Evolutionary conservation across 2,797 vertebrate species (phyloP).

Genomic region (Trematomus bernacchii): DNA sequence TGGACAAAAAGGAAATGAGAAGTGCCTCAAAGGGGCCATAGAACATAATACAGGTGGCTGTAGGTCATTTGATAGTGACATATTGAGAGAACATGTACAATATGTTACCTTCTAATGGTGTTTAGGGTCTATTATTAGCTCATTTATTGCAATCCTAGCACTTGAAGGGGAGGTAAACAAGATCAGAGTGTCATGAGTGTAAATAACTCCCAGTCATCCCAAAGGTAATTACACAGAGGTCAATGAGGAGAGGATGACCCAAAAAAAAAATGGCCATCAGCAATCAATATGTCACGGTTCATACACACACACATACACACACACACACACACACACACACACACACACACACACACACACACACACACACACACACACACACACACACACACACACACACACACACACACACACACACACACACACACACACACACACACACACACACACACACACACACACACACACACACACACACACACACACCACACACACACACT

Average conservation of each 20-base stretch:
- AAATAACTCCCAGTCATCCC: slow-evolving; percentile 71
- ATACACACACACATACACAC: slow-evolving; percentile 26
- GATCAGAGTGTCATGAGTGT: slow-evolving; percentile 69
- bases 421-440: slow-evolving; percentile 24
- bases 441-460: slow-evolving; percentile 22
- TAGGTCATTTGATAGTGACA: slow-evolving; percentile 49
- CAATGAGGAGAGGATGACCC: slow-evolving; percentile 75
- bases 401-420: slow-evolving; percentile 24
- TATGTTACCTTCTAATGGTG: slow-evolving; percentile 43
- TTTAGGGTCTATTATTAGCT: slow-evolving; percentile 64
- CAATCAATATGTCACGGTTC: slow-evolving; percentile 75
- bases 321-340: slow-evolving; percentile 30
- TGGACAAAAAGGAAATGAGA: slow-evolving; percentile 7
- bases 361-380: slow-evolving; percentile 24
- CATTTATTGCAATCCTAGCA: slow-evolving; percentile 57
- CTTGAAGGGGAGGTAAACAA: slow-evolving; percentile 70
- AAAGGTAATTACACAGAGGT: slow-evolving; percentile 80
- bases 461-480: slow-evolving; percentile 20
- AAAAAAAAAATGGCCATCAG: slow-evolving; percentile 69
- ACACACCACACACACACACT: slow-evolving; percentile 19
- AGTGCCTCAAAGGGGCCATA: slow-evolving; percentile 12
- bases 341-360: slow-evolving; percentile 24
- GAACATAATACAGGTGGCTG: slow-evolving; percentile 25
- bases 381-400: slow-evolving; percentile 24
- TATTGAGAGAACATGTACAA: slow-evolving; percentile 38